Evolutionary conservation across 2,888 invertebrate species (phyloP), one percentile per base, ranked within the genome.

Genomic region (Helobdella robusta): DNA sequence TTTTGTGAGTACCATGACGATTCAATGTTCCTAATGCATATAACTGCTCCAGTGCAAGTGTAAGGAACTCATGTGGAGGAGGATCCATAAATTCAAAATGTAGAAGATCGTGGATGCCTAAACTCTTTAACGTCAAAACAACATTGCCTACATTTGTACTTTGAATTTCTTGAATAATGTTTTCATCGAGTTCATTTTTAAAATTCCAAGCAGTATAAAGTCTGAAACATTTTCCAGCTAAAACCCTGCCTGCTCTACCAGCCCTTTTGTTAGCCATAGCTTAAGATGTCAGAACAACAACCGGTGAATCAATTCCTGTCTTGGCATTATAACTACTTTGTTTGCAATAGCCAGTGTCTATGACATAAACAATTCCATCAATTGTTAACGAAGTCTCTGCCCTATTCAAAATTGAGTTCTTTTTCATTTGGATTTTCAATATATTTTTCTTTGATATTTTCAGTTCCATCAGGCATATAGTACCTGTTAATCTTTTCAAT

Each of bases 331-430:
- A 99, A 80, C 94, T 93, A 77, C 97, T 97, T 81, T 97, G 95
- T 79, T 98, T 98, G 58, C 92, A 91, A 82, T 95, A 99, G 0
- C 98, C 98, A n/a, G 97, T 94, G 82, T 98, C 98, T 71, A 98
- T 94, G 0, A 98, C 98, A 81, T 93, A 99, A 68, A 92, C 87
- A 70, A 98, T 98, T 74, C 97, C 97, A 78, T 98, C 97, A 72
- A 99, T 99, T 0, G 98, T 98, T 36, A 98, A 82, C 1, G 97
- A 97, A 0, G 98, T 99, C 82, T 99, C 98, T 0, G 98, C 98
- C 86, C 80, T 84, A 84, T 70, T 85, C 84, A 46, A 81, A 81
- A 70, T 83, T 82, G 2, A 81, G 82, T 30, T 79, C 80, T 66
- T 79, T 87, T 77, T 95, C 93, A 71, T 85, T 83, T 72, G 90